Conservation (phyloP, 2,888 invertebrate genomes). For the Hedychridium roseum region DNA sequence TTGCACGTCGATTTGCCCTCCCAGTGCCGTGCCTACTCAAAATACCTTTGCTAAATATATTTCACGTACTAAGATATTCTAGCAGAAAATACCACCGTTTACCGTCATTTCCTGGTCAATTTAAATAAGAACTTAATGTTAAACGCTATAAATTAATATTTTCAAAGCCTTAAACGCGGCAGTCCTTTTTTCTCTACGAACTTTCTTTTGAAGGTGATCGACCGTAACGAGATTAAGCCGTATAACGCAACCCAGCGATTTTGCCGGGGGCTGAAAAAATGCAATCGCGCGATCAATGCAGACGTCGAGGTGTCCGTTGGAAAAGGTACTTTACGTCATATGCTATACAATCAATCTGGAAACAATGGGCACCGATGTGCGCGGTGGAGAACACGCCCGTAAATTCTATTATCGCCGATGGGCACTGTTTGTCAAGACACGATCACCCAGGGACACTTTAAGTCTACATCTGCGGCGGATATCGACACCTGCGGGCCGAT, state of each 20-base stretch:
- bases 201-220: too few relatives aligned
- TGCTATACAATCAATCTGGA: conserved; percentile 10
- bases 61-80: too few relatives aligned
- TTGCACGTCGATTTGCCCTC: conserved; percentile 44
- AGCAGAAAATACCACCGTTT: too few relatives aligned
- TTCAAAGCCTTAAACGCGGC: too few relatives aligned
- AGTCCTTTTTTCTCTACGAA: too few relatives aligned
- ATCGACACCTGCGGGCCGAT: background rate
- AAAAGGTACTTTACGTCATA: conserved; percentile 7
- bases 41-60: too few relatives aligned
- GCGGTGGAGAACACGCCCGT: conserved; percentile 32
- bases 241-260: conserved; percentile 35
- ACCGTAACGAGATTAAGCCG: conserved; percentile 30
- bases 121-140: too few relatives aligned
- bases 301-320: too few relatives aligned
- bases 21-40: conserved; percentile 49
- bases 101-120: too few relatives aligned
- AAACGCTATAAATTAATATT: too few relatives aligned
- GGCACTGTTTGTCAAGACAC: conserved; percentile 33
- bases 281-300: background rate
- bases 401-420: conserved; percentile 39
- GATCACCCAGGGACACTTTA: conserved; percentile 5
- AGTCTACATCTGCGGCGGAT: background rate
- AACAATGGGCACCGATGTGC: conserved; percentile 36
- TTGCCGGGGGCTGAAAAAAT: background rate